Evolutionary conservation across 2,797 vertebrate species (phyloP), one percentile per base, ranked within the genome.

Genomic region (Ptychobarbus kaznakovi): DNA sequence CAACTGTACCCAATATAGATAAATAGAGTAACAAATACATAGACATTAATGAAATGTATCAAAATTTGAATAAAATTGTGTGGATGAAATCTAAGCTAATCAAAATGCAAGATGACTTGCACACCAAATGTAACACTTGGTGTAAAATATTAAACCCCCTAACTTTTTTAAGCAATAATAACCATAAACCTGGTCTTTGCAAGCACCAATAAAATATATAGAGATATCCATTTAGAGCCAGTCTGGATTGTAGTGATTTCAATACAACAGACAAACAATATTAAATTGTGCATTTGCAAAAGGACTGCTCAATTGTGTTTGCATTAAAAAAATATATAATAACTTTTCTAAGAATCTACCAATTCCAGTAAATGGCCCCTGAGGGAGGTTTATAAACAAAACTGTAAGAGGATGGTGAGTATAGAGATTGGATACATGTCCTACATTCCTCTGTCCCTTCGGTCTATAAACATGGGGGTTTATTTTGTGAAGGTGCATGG

Each of bases 391-490:
- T 87, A 88, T 76, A 86, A 81, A 88, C 87, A 87, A 89, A 87
- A 84, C 82, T 81, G 83, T 85, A 79, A 84, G 84, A 87, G 89
- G 82, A 80, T 1, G 42, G 86, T 66, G 49, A 82, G 83, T 75
- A 82, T 84, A 72, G 76, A 86, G 90, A 89, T 88, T 88, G 77
- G 89, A 91, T 88, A 90, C 87, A 89, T 90, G 90, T 91, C 76
- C 85, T 66, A 83, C 89, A 92, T 91, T 90, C 87, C 90, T 90
- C 74, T 61, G 87, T 91, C 92, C 85, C 83, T 83, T 73, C 75
- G 9, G 85, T 51, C 65, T 86, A 84, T 91, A 93, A 92, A 93
- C 91, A 91, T 87, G 86, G 28, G 81, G 90, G 88, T 82, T 61
- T 88, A 87, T 87, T 89, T 91, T 75, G 83, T 86, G 85, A 90